These are phyloP conservation scores for Eupeodes latifasciatus DNA, from an alignment of 2,888 invertebrate species.

Conservation along the genomic window DNA sequence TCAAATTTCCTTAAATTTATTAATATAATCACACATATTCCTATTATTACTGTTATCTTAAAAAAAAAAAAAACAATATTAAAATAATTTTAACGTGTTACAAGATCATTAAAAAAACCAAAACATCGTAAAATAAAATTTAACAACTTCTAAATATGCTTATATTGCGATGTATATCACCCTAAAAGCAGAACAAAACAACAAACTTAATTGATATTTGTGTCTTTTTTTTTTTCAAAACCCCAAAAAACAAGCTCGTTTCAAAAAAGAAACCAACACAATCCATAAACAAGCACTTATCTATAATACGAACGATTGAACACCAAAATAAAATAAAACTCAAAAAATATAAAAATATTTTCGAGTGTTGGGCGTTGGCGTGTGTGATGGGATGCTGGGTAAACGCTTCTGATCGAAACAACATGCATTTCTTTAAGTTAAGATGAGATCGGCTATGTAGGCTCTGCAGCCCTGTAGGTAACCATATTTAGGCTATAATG, in stretches of 20 bases:
- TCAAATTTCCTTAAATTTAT: background rate
- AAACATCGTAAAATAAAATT: slow-evolving; percentile 56
- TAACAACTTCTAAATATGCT: slow-evolving; percentile 53
- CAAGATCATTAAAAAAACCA: slow-evolving; percentile 23
- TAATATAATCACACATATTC: background rate
- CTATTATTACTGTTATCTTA: background rate
- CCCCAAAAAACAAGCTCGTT: slow-evolving; percentile 17
- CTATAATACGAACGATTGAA: slow-evolving; percentile 37
- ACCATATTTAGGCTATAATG: slow-evolving; percentile 18
- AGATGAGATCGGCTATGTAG: background rate
- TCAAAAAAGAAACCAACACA: slow-evolving; percentile 49
- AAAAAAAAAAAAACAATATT: background rate
- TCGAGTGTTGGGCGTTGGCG: slow-evolving; percentile 64
- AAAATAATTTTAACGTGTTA: slow-evolving; percentile 11
- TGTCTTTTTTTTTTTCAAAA: slow-evolving; percentile 30
- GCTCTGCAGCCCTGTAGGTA: slow-evolving; percentile 23
- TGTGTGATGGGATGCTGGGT: slow-evolving; percentile 67
- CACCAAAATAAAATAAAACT: slow-evolving; percentile 22
- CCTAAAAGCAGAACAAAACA: slow-evolving; percentile 43
- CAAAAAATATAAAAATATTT: slow-evolving; percentile 7
- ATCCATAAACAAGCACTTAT: slow-evolving; percentile 67
- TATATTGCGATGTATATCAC: slow-evolving; percentile 47
- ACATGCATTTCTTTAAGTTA: background rate
- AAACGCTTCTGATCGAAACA: slow-evolving; percentile 40
- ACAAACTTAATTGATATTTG: slow-evolving; percentile 51